phyloP scores from a whole-genome alignment of 1,140 invertebrate species.

The Drosophila busckii region DNA sequence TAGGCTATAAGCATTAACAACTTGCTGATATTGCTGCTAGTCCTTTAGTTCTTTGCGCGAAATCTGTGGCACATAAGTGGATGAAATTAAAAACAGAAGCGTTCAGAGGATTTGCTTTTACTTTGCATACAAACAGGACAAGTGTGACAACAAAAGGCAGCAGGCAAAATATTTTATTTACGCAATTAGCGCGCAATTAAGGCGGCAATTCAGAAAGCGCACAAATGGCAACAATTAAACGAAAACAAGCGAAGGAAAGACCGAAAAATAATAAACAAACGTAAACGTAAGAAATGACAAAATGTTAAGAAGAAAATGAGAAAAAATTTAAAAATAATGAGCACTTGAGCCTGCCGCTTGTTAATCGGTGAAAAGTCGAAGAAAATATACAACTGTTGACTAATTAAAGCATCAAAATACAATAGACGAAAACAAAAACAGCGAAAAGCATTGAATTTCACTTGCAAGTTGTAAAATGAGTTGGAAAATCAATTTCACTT shows the following conservation, averaged over 20 bases:
- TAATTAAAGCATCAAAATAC: slow-evolving; percentile 47
- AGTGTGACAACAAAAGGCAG: too few relatives aligned
- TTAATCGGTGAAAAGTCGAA: neutral
- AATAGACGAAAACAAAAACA: slow-evolving; percentile 4
- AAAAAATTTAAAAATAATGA: neutral
- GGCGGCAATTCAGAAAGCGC: slow-evolving; percentile 14
- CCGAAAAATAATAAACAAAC: neutral
- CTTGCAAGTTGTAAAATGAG: slow-evolving; percentile 20
- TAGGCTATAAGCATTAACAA: too few relatives aligned
- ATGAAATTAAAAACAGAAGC: slow-evolving; percentile 51
- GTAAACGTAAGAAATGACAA: slow-evolving; percentile 6
- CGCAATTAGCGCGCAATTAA: slow-evolving; percentile 32
- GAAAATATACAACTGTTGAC: slow-evolving; percentile 44
- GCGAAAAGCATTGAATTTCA: slow-evolving; percentile 36
- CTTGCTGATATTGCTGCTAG: slow-evolving; percentile 11
- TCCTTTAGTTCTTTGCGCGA: slow-evolving; percentile 1
- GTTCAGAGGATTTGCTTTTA: slow-evolving; percentile 9
- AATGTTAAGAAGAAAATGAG: slow-evolving; percentile 1
- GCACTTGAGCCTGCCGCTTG: too few relatives aligned
- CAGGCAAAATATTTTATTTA: slow-evolving; percentile 32
- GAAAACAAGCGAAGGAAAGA: neutral
- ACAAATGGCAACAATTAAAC: slow-evolving; percentile 25
- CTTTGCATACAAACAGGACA: too few relatives aligned
- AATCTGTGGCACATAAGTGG: slow-evolving; percentile 34
- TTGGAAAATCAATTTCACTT: slow-evolving; percentile 63